Base-by-base conservation (phyloP, 2,888 invertebrate species). In the Galerucella nymphaeae region DNA sequence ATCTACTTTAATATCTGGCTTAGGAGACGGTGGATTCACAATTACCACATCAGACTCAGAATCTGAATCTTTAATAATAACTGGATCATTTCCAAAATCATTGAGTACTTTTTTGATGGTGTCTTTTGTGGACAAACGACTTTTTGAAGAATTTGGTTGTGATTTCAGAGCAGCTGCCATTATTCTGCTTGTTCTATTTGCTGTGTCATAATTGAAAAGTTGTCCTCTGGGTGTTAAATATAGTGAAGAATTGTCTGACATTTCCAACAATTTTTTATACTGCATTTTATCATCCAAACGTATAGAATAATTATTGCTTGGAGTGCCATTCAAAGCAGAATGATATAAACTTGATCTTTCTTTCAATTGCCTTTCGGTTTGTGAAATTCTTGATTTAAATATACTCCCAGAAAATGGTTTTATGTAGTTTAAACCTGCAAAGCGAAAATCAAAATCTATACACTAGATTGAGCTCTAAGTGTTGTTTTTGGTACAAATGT, bases 231-330 rank as follows among this genome's bases (percentile, higher is more conserved):
- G 84, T 30, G 84, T 83, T 14, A 78, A 78, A 73, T 82, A 83
- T 16, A 82, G 77, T 2, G 82, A 80, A 2, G 77, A 75, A 16
- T 77, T 75, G 42, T 78, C 70, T 69, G 75, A 67, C 68, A 70
- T 85, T 65, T 86, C 87, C 50, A 91, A 87, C 57, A 91, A 81
- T 82, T 90, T 88, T 78, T 88, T 88, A 78, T 90, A 91, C 80
- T 87, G 87, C 79, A 85, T 86, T 80, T 90, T 90, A 76, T 90
- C 90, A 78, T 90, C 89, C 80, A 90, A 85, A 82, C 90, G 87
- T 76, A 89, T 89, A 69, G 89, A 87, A 82, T 89, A 80, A 66
- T 87, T 87, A 3, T 45, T 70, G 10, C 16, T 50, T 13, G 41
- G 55, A 55, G 66, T 38, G 45, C n/a, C 58, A 41, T 58, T 66